These are phyloP conservation scores for Cynodonichthys magdalenae DNA, from an alignment of 2,797 vertebrate species.

Conservation along the genomic window DNA sequence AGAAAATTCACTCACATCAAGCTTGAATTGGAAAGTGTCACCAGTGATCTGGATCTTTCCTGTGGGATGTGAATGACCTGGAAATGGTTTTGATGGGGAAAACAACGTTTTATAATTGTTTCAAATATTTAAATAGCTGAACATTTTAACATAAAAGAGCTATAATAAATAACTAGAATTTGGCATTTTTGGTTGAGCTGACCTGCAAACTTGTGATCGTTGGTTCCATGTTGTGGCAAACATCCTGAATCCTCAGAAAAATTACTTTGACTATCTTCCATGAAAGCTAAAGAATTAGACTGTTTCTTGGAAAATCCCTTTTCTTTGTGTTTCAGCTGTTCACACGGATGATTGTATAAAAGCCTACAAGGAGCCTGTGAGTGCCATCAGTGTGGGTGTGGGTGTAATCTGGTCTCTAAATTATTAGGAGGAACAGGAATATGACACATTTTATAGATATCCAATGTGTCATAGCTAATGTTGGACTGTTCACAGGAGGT, in stretches of 20 bases:
- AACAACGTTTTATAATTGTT: not conserved
- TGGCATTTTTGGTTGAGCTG: slow-evolving; percentile 16
- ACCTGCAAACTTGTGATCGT: slow-evolving; percentile 52
- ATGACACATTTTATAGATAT: slow-evolving; percentile 49
- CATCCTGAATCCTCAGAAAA: slow-evolving; percentile 42
- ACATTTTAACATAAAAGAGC: not conserved
- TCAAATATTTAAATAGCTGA: not conserved
- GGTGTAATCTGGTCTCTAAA: slow-evolving; percentile 4
- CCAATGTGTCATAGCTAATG: slow-evolving; percentile 38
- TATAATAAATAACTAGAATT: not conserved
- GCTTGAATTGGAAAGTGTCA: slow-evolving; percentile 87
- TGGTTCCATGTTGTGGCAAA: slow-evolving; percentile 11
- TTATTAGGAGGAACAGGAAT: slow-evolving; percentile 41
- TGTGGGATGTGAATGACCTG: slow-evolving; percentile 66
- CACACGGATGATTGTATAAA: slow-evolving; percentile 49
- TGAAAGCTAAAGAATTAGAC: slow-evolving; percentile 18
- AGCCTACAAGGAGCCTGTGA: slow-evolving; percentile 17
- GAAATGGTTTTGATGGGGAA: slow-evolving; percentile 3
- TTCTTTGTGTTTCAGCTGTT: slow-evolving; percentile 13
- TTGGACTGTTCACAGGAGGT: slow-evolving; percentile 33
- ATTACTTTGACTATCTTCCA: slow-evolving; percentile 48
- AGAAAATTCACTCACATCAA: slow-evolving; percentile 89
- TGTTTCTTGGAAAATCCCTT: not conserved
- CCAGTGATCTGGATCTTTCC: slow-evolving; percentile 84
- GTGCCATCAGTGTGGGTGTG: slow-evolving; percentile 23